Percentiles rank a stretch among this genome's conserved stretches.
These are phyloP conservation scores for Drosophila lacteicornis DNA, from an alignment of 1,140 invertebrate genomes.

Conservation along the genomic window DNA sequence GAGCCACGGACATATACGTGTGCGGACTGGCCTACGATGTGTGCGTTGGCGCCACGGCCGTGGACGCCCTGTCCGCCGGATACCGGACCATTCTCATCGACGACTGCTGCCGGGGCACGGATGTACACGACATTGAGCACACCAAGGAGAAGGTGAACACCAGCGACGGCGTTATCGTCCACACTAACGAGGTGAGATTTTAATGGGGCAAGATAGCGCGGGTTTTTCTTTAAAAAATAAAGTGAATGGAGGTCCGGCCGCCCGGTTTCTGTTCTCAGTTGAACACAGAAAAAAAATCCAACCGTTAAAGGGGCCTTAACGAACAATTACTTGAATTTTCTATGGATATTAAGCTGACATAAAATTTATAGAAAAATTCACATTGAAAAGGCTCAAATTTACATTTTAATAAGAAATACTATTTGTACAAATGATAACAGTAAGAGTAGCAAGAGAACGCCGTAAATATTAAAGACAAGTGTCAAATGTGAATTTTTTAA, in stretches of 20 bases:
- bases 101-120: conserved; percentile 95
- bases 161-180: conserved; percentile 92
- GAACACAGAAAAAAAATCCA: background rate
- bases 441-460: too few relatives aligned
- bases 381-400: too few relatives aligned
- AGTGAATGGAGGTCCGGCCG: background rate
- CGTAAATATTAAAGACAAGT: too few relatives aligned
- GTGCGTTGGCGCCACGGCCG: conserved; percentile 96
- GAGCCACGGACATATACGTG: conserved; percentile 96
- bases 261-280: background rate
- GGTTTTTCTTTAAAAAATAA: background rate
- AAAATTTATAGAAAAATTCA: too few relatives aligned
- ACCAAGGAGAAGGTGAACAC: conserved; percentile 91
- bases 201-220: background rate
- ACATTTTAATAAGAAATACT: too few relatives aligned
- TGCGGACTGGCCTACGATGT: conserved; percentile 98
- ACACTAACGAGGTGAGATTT: conserved; percentile 87
- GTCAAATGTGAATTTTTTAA: too few relatives aligned
- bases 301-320: too few relatives aligned
- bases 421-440: too few relatives aligned
- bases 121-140: conserved; percentile 92
- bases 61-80: conserved; percentile 93
- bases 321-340: too few relatives aligned
- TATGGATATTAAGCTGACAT: too few relatives aligned
- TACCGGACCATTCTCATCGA: conserved; percentile 96